Conservation (phyloP, 1,140 invertebrate species). For the Atopsyche davidsoni region DNA sequence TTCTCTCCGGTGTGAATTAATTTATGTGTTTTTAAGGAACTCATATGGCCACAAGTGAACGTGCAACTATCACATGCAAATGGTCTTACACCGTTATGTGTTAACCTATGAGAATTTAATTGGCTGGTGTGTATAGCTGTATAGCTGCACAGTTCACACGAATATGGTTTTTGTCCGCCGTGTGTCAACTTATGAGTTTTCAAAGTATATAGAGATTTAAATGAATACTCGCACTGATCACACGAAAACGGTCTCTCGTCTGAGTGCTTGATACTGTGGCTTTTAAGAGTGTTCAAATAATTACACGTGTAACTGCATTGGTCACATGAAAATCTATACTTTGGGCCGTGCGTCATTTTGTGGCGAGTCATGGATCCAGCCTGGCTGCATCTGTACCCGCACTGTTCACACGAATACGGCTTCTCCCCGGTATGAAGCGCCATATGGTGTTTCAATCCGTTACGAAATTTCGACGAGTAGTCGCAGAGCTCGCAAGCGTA, state of each 20-base stretch:
- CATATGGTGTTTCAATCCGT: conserved; percentile 6
- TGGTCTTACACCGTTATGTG: neutral
- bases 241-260: conserved; percentile 6
- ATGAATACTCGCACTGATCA: conserved; percentile 5
- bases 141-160: conserved; percentile 5
- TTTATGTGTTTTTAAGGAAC: conserved; percentile 10
- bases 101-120: conserved; percentile 6
- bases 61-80: conserved; percentile 8
- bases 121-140: neutral
- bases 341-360: conserved; percentile 2
- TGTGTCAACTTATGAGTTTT: neutral
- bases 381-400: conserved; percentile 1
- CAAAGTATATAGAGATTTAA: neutral
- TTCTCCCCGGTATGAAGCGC: neutral
- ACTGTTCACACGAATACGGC: conserved; percentile 3
- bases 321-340: conserved; percentile 3
- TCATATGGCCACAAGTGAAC: neutral
- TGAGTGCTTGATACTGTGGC: conserved; percentile 1
- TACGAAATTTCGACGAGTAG: neutral
- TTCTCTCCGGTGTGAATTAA: conserved; percentile 3
- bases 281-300: conserved; percentile 1
- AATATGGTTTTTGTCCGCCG: neutral
- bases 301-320: conserved; percentile 3
- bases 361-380: conserved; percentile 2
- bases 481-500: conserved; percentile 13